Conservation (phyloP, 1,140 invertebrate species). For the Eupeodes corollae region DNA sequence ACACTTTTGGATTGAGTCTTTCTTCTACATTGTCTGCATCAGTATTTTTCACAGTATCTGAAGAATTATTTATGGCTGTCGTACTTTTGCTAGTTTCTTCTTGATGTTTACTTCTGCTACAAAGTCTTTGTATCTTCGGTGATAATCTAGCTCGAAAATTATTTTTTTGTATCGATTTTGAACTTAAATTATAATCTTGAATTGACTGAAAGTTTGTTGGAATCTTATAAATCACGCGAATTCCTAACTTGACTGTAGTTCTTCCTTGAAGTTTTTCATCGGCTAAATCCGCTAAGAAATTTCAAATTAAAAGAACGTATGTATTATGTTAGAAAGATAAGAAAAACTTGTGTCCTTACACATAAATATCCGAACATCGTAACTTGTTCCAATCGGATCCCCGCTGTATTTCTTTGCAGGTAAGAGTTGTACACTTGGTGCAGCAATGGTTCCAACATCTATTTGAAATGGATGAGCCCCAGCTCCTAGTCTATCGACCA, state of each 20-base stretch:
- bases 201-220: not conserved
- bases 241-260: slow-evolving; percentile 70
- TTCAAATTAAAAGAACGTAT: not conserved
- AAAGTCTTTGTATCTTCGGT: not conserved
- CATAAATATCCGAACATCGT: slow-evolving; percentile 64
- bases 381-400: slow-evolving; percentile 73
- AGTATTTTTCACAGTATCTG: no score
- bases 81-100: no score
- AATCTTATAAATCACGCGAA: slow-evolving; percentile 54
- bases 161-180: not conserved
- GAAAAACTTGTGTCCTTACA: slow-evolving; percentile 40
- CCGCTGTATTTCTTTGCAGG: slow-evolving; percentile 78
- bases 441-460: slow-evolving; percentile 61
- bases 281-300: slow-evolving; percentile 51
- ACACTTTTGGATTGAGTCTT: no score
- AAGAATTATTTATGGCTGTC: no score
- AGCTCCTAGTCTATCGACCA: slow-evolving; percentile 58
- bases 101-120: no score
- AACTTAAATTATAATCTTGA: not conserved
- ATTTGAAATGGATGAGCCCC: slow-evolving; percentile 66
- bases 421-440: slow-evolving; percentile 72
- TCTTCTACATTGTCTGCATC: no score
- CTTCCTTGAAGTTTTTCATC: slow-evolving; percentile 66
- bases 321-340: slow-evolving; percentile 11
- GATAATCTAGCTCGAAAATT: slow-evolving; percentile 3